Percentiles rank a stretch among this genome's conserved stretches.
phyloP scores from a whole-genome alignment of 2,113 vertebrate genomes.

The Brachirus orientalis region DNA sequence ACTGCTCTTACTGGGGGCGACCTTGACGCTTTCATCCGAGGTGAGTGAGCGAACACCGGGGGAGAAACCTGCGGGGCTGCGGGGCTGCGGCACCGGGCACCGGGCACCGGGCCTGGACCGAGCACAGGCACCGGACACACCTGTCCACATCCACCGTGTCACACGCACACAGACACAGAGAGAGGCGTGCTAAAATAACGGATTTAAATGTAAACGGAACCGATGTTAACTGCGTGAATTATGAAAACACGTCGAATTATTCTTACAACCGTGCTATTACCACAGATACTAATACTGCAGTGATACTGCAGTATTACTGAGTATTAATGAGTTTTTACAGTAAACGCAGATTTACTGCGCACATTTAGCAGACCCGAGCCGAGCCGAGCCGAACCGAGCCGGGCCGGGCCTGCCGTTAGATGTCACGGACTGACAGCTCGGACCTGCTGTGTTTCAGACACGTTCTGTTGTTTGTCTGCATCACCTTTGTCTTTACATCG shows the following conservation, averaged over 20 bases:
- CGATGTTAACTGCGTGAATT: not conserved
- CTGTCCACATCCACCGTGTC: not conserved
- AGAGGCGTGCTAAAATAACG: not conserved
- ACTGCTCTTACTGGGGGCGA: slow-evolving; percentile 76
- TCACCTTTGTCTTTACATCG: not conserved
- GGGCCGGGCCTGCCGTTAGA: slow-evolving; percentile 55
- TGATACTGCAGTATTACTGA: too few species aligned
- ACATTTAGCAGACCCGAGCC: slow-evolving; percentile 27
- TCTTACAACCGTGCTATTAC: not conserved
- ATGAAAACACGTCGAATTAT: not conserved
- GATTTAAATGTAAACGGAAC: not conserved
- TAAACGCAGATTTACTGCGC: slow-evolving; percentile 21
- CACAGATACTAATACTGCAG: not conserved
- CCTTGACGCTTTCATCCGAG: slow-evolving; percentile 81
- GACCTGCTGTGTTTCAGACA: slow-evolving; percentile 22
- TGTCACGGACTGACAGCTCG: slow-evolving; percentile 65
- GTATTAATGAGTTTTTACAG: not conserved
- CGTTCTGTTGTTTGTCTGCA: slow-evolving; percentile 35
- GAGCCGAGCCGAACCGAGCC: slow-evolving; percentile 41
- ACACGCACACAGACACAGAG: not conserved
- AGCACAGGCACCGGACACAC: not conserved
- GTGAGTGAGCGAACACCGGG: slow-evolving; percentile 73
- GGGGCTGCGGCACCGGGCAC: not conserved
- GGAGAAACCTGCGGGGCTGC: slow-evolving; percentile 27
- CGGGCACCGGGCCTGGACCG: too few species aligned